Percentiles rank a stretch among this genome's conserved stretches.
phyloP scores from a whole-genome alignment of 2,797 vertebrate species.

The Trachops cirrhosus region DNA sequence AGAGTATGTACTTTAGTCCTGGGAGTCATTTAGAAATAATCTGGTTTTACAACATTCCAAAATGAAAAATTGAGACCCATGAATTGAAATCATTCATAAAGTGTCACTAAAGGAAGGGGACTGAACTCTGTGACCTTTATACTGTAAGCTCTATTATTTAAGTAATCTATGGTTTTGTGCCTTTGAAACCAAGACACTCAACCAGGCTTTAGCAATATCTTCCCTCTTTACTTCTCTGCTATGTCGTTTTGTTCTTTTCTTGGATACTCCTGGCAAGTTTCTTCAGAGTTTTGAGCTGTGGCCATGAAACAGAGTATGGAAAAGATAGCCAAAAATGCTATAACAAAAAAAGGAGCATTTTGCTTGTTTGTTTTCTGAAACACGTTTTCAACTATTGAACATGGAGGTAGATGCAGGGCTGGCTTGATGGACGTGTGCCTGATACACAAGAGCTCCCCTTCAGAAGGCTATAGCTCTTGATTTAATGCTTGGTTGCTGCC shows the following conservation, averaged over 20 bases:
- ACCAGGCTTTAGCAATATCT: neutral
- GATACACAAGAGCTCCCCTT: neutral
- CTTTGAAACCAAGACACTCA: neutral
- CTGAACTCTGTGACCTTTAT: neutral
- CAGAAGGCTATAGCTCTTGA: neutral
- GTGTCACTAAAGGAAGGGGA: neutral
- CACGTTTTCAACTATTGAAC: neutral
- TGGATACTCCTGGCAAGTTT: neutral
- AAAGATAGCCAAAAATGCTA: neutral
- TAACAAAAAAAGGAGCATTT: neutral
- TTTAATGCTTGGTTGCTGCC: neutral
- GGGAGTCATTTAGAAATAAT: neutral
- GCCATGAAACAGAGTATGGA: neutral
- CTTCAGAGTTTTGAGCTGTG: neutral
- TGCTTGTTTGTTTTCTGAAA: neutral
- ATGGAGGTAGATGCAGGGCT: neutral
- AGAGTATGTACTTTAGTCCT: neutral
- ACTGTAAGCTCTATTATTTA: neutral
- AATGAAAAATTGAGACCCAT: neutral
- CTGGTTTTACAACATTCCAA: neutral
- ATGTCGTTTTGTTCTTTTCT: neutral
- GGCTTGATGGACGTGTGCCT: neutral
- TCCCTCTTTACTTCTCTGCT: neutral
- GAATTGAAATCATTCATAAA: neutral
- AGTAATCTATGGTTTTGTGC: neutral